Base-by-base conservation (phyloP, 2,113 vertebrate species). In the Gadus chalcogrammus region DNA sequence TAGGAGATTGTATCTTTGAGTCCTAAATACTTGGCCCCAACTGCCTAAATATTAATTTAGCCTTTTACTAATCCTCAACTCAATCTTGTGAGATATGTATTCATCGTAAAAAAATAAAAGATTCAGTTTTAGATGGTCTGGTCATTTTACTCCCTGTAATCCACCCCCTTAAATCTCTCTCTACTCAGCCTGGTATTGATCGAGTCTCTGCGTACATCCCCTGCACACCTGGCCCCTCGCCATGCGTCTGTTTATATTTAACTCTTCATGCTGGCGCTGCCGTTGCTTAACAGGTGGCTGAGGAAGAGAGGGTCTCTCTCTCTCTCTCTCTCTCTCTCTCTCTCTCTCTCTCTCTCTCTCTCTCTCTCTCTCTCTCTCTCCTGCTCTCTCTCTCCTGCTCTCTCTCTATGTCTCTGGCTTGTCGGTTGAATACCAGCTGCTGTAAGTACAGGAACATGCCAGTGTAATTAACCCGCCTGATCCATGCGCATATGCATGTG, bases 211-310 rank as follows among this genome's bases (percentile, higher is more conserved):
- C 20, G 67, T 73, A 68, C 61, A 53, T 78, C 52, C 60, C 77
- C 70, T 79, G 86, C 80, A 48, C 58, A 38, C 79, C 71, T 71
- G 20, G 75, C 56, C 74, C 71, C 73, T 80, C 67, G 71, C 73
- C 42, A 68, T 31, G 35, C 53, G 1, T 65, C 69, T 58, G 74
- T 60, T 61, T 61, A 61, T 61, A 61, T 61, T 58, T 58, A 58
- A 22, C 20, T 55, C 48, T 67, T 69, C 72, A 48, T 72, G 68
- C 35, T 68, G 63, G 56, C 64, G 31, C 67, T 48, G 66, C 7
- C 79, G 20, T 70, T 61, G 16, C 61, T 58, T 78, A 69, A 68
- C 77, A 82, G 78, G 71, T 74, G 74, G 74, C 70, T 68, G 69
- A 79, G 59, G 72, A 67, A 35, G 55, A 17, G 55, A 17, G 15